phyloP scores from a whole-genome alignment of 1,140 invertebrate genomes.

The Cyclargus thomasi region DNA sequence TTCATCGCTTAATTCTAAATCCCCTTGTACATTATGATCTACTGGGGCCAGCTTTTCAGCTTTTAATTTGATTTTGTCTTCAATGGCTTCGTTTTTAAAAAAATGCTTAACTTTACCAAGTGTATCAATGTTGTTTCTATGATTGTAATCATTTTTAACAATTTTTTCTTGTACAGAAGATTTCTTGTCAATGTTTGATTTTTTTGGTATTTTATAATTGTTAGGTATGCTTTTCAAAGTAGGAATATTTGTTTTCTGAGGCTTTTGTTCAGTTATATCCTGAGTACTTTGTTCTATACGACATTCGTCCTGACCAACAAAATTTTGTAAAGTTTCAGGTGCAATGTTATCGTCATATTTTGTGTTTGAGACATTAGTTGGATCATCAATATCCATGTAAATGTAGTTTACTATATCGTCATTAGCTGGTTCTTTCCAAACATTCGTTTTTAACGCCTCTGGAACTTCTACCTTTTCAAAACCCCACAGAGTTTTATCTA shows the following conservation, averaged over 20 bases:
- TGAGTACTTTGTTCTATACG: not conserved
- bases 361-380: slow-evolving; percentile 27
- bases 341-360: slow-evolving; percentile 23
- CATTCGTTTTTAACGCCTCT: slow-evolving; percentile 31
- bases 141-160: not conserved
- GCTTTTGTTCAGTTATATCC: not conserved
- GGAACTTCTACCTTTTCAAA: slow-evolving; percentile 35
- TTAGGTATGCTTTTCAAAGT: not conserved
- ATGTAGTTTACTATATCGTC: slow-evolving; percentile 36
- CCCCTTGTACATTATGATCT: slow-evolving; percentile 40
- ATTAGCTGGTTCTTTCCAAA: slow-evolving; percentile 19
- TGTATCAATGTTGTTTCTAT: not conserved
- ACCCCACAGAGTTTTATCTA: slow-evolving; percentile 40
- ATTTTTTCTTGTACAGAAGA: not conserved
- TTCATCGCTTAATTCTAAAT: slow-evolving; percentile 64
- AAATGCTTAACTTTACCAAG: not conserved
- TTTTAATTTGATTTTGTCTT: not conserved
- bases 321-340: not conserved
- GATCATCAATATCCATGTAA: slow-evolving; percentile 40
- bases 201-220: slow-evolving; percentile 26
- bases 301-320: not conserved
- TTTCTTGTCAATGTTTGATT: slow-evolving; percentile 19
- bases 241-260: not conserved
- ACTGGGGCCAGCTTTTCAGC: not conserved
- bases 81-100: not conserved